Conservation (phyloP, 1,140 invertebrate species). For the Drosophila insularis region DNA sequence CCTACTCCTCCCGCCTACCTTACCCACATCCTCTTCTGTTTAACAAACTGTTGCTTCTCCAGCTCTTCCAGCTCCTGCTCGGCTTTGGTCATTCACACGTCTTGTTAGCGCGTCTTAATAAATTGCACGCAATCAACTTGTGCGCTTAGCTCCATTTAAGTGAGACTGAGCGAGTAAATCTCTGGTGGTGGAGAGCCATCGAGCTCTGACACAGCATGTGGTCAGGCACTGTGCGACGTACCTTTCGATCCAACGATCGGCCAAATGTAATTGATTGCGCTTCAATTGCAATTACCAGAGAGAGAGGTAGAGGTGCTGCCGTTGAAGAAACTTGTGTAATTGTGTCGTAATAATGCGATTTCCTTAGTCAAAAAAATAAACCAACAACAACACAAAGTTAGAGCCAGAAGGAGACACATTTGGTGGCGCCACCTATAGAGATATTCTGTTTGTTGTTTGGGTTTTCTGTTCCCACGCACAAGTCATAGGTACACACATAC, state of each 20-base stretch:
- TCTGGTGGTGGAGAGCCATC: conserved; percentile 52
- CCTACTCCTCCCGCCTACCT: conserved; percentile 7
- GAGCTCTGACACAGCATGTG: conserved; percentile 68
- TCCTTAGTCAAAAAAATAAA: conserved; percentile 21
- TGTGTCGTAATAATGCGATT: conserved; percentile 78
- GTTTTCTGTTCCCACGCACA: conserved; percentile 54
- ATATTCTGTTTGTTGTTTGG: neutral
- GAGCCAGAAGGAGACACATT: conserved; percentile 47
- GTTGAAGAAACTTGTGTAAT: conserved; percentile 63
- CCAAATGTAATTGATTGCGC: conserved; percentile 79
- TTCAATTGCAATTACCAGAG: conserved; percentile 80
- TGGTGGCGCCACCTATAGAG: conserved; percentile 63
- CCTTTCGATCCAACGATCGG: conserved; percentile 71
- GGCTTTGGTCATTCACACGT: conserved; percentile 80
- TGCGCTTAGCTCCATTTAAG: conserved; percentile 79
- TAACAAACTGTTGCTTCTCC: conserved; percentile 17
- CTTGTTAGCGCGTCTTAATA: conserved; percentile 82
- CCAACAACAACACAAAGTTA: neutral
- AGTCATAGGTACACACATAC: neutral
- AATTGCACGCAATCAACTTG: conserved; percentile 81
- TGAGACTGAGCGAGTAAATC: conserved; percentile 75
- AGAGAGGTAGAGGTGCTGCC: conserved; percentile 22
- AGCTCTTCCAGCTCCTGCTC: conserved; percentile 54
- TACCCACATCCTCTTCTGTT: conserved; percentile 46
- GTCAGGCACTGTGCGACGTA: conserved; percentile 38